Evolutionary conservation across 2,797 vertebrate genomes (phyloP), one percentile per base, ranked within the genome.

Genomic region (Cyprinella venusta): DNA sequence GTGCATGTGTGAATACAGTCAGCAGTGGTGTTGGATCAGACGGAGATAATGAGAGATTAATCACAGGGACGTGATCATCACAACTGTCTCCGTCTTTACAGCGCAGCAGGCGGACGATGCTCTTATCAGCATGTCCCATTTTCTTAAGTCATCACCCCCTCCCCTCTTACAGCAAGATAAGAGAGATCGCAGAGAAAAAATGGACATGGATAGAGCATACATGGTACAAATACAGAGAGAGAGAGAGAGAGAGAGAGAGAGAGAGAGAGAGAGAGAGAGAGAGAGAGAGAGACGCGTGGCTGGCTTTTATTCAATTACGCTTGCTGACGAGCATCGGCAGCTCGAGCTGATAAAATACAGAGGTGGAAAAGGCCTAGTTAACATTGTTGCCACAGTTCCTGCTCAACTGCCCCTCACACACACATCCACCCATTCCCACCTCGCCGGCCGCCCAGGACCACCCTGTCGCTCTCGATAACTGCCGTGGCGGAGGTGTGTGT

Each of bases 321-420:
- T 79, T 86, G 26, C 80, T 42, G 82, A 83, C 79, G 79, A 83
- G 85, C 88, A 80, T 86, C 72, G 84, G 90, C 81, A 85, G 79
- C 85, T 52, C 78, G 8, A 36, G 38, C 72, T 87, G 90, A 92
- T 92, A 89, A 90, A 85, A 91, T 88, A 84, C 80, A 86, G 83
- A 72, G 86, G 83, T 77, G 85, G 85, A 84, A 80, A 63, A 76
- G 48, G 30, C n/a, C 69, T 69, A 15, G 64, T 83, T 83, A 86
- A 79, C 81, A 63, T 87, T 79, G 71, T 86, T 70, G 50, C 65
- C 59, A 59, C 59, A n/a, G 82, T 86, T 82, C 77, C 81, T 74
- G 63, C 83, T 72, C 80, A 52, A 30, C 80, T 79, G 72, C 48
- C 76, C 52, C 52, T 21, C 63, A 6, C 74, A 76, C 63, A 6